Base-by-base conservation (phyloP, 2,888 invertebrate species). In the Aspidiotus rigidus region DNA sequence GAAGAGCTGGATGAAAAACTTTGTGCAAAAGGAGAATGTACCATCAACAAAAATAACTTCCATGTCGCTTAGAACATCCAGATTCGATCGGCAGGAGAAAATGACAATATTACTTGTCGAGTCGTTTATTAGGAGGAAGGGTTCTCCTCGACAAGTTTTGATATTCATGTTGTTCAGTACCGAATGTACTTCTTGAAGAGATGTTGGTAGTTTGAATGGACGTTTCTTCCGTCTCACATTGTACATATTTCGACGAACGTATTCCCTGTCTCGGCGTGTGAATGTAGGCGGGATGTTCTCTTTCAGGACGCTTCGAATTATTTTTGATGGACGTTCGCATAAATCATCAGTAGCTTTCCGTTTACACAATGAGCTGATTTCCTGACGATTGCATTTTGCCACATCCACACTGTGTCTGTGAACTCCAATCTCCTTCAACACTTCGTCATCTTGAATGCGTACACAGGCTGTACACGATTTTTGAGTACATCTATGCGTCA, bases 271-370 rank as follows among this genome's bases (percentile, higher is more conserved):
- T 56, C 7, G 56, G 17, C 56, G n/a, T 56, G 56, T 56, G 17
- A 56, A 56, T 16, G 56, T 56, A 16, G 56, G 15, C 17, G 56
- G 56, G 56, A 56, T n/a, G 17, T 56, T 56, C 17, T 56, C 56
- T 16, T 17, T 56, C n/a, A 56, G 56, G 17, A 56, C 56, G 17
- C 56, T 13, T n/a, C 56, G 56, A 56, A 56, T 56, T n/a, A 56
- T 56, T 56, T 56, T 56, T n/a, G 56, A 56, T 56, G 56, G 56
- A 17, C 56, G 56, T 56, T 56, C 56, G 56, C 56, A 56, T 16
- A 56, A 16, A 56, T 56, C 56, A 56, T 56, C 56, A 17, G 17
- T 17, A 17, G 15, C n/a, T 56, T 56, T 56, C 56, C 56, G 56
- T 56, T 56, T 56, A 3, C 15, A n/a, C 17, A 16, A 16, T 56